Evolutionary conservation across 2,888 invertebrate species (phyloP).

Genomic region (Elmis aenea): DNA sequence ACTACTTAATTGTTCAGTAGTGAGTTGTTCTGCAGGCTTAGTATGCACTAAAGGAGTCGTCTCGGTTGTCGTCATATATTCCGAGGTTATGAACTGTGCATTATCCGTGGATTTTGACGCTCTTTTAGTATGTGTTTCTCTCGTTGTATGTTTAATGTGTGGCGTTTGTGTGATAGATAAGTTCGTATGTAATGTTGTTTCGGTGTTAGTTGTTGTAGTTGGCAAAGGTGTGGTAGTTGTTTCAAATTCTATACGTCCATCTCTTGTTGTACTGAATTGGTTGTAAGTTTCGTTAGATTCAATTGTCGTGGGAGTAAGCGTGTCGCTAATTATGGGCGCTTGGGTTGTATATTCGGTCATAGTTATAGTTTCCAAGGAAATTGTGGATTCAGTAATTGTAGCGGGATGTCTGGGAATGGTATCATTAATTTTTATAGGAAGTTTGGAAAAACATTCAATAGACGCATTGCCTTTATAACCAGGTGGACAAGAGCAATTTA

Average conservation of each 20-base stretch:
- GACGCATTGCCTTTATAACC: slow-evolving; percentile 53
- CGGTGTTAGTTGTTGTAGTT: not conserved
- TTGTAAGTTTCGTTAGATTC: slow-evolving; percentile 8
- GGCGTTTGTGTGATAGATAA: no score
- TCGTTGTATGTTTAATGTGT: no score
- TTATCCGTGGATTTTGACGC: not conserved
- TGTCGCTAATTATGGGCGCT: not conserved
- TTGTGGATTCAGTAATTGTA: slow-evolving; percentile 11
- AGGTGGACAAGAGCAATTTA: slow-evolving; percentile 45
- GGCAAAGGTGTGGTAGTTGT: slow-evolving; percentile 10
- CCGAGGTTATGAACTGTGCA: not conserved
- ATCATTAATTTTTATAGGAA: slow-evolving; percentile 8
- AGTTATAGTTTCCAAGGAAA: slow-evolving; percentile 4
- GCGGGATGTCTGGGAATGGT: slow-evolving; percentile 1
- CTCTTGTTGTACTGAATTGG: slow-evolving; percentile 22
- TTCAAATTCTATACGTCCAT: slow-evolving; percentile 20
- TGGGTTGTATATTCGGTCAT: slow-evolving; percentile 5
- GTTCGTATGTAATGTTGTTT: not conserved
- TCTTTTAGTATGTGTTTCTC: no score
- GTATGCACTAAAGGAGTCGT: not conserved
- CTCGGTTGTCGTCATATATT: not conserved
- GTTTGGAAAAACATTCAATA: slow-evolving; percentile 43
- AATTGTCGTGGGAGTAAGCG: not conserved
- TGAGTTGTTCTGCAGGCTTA: no score
- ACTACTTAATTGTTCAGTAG: no score